These are phyloP conservation scores for Carassius gibelio DNA, from an alignment of 2,113 vertebrate species.

Conservation along the genomic window DNA sequence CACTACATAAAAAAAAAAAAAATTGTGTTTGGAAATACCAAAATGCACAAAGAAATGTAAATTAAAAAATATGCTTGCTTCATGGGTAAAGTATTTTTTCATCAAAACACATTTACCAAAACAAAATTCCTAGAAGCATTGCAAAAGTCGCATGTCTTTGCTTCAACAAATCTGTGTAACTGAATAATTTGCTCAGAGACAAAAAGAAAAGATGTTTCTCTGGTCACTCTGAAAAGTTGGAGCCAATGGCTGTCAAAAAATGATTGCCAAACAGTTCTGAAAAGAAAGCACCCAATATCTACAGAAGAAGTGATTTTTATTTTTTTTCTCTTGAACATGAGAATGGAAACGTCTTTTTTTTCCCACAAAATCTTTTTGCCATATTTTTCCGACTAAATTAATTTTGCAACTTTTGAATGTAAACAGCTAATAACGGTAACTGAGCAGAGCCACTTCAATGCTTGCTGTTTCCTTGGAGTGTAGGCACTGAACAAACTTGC, in stretches of 20 bases:
- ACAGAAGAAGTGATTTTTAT: neutral
- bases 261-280: neutral
- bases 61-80: too few relatives aligned
- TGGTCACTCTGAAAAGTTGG: neutral
- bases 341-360: neutral
- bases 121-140: neutral
- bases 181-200: neutral
- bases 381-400: neutral
- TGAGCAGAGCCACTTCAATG: constrained; percentile 19
- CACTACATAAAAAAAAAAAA: neutral
- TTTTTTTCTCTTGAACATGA: neutral
- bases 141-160: neutral
- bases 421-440: constrained; percentile 9
- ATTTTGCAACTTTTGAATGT: neutral
- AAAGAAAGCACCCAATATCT: neutral
- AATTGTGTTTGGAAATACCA: neutral
- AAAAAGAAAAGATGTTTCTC: neutral
- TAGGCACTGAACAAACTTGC: constrained; percentile 21
- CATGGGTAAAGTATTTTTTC: neutral
- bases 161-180: neutral
- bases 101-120: neutral
- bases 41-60: neutral
- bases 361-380: neutral
- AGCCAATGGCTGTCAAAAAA: neutral
- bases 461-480: constrained; percentile 12